Base-by-base conservation (phyloP, 2,888 invertebrate species). In the Leptothorax acervorum region DNA sequence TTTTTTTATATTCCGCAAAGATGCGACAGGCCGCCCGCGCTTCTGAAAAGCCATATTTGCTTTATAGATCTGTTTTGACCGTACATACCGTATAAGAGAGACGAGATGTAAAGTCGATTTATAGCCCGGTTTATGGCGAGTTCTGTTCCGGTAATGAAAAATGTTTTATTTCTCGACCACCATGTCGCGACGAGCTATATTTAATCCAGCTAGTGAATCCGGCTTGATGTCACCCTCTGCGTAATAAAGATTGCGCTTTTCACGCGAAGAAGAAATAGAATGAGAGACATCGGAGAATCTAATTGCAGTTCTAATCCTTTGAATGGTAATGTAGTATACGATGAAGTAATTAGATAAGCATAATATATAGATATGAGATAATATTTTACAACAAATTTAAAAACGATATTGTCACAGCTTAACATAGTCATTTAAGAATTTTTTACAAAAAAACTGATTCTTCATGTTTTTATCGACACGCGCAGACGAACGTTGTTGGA, bases 231-330 rank as follows among this genome's bases (percentile, higher is more conserved):
- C 45, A 57, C 12, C 9, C 28, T 42, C 35, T 9, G 15, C 2
- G 28, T 5, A 57, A 78, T 42, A 70, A 57, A 78, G 3, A 11
- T 5, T 42, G 9, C 28, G 12, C 55, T 57, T 78, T 78, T n/a
- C 15, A 28, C 8, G 9, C n/a, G 11, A n/a, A 55, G 42, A 31
- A 18, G 23, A 51, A 8, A 4, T 3, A 2, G 11, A 42, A 18
- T 5, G 57, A 1, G 23, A 42, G 35, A 23, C 4, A 9, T 28
- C 3, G n/a, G 8, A n/a, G 23, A 66, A 51, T 42, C 18, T 45
- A 55, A 57, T 68, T 78, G 4, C 39, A 11, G 31, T 55, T 78
- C 1, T 42, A 51, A 66, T 78, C 42, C 55, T 53, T 66, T 15
- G 53, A 63, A 63, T 31, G 31, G 31, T 28, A 35, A 45, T 23